Evolutionary conservation across 1,140 invertebrate genomes (phyloP).

Genomic region (Sminthurinus signatus): DNA sequence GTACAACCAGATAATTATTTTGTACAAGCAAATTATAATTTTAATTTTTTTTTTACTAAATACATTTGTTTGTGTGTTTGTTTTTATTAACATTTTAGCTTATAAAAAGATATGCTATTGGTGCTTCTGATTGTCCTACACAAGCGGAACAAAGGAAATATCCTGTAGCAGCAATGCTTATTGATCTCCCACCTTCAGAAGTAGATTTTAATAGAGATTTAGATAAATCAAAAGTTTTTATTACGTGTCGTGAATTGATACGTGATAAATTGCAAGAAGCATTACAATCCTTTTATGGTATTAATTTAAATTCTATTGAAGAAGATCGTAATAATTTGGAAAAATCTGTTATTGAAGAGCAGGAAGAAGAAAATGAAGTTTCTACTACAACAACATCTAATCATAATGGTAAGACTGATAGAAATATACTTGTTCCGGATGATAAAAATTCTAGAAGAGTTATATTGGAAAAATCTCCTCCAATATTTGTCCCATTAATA

Average conservation of each 20-base stretch:
- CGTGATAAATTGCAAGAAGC: background rate
- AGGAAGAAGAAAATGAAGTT: background rate
- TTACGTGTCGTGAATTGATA: background rate
- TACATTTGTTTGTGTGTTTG: too few species aligned
- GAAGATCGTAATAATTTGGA: too few species aligned
- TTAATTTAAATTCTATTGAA: background rate
- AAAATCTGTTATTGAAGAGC: too few species aligned
- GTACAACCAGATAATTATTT: background rate
- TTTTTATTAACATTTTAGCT: conserved; percentile 26
- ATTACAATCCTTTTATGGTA: conserved; percentile 7
- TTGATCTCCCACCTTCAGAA: conserved; percentile 20
- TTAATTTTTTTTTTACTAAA: background rate
- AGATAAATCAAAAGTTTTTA: conserved; percentile 38
- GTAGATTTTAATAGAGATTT: conserved; percentile 38
- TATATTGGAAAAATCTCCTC: background rate
- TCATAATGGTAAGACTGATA: too few species aligned
- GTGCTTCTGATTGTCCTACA: conserved; percentile 15
- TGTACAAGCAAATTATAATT: background rate
- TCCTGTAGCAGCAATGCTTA: conserved; percentile 23
- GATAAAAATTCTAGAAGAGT: background rate
- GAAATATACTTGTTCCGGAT: too few species aligned
- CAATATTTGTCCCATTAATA: background rate
- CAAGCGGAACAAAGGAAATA: conserved; percentile 22
- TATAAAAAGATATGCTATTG: conserved; percentile 20
- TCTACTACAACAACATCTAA: too few species aligned